phyloP scores from a whole-genome alignment of 1,140 invertebrate genomes.

The Camponotus pennsylvanicus region DNA sequence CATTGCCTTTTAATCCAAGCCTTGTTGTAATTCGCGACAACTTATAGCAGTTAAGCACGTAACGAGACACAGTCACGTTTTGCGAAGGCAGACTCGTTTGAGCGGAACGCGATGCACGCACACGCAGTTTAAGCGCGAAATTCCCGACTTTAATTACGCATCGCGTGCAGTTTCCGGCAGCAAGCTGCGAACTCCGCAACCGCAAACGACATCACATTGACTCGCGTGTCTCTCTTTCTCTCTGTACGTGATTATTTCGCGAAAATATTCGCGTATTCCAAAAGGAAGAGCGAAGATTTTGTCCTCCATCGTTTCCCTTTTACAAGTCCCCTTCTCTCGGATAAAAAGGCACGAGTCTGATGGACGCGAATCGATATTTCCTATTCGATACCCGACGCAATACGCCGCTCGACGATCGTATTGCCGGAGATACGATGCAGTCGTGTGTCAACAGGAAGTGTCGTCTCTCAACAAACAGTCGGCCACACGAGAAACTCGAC shows the following conservation, averaged over 20 bases:
- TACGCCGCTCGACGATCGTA: conserved; percentile 6
- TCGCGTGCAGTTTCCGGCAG: conserved; percentile 13
- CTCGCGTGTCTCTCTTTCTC: not conserved
- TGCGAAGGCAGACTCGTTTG: not conserved
- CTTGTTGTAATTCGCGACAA: not conserved
- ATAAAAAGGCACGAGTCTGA: conserved; percentile 5
- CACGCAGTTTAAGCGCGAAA: conserved; percentile 22
- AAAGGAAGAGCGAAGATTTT: not conserved
- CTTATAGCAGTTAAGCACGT: not conserved
- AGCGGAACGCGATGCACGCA: not conserved
- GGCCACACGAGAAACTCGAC: conserved; percentile 42
- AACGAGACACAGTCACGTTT: conserved; percentile 19
- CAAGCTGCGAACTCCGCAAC: not conserved
- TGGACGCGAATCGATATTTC: conserved; percentile 42
- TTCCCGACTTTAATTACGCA: conserved; percentile 51
- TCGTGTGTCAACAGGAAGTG: conserved; percentile 60
- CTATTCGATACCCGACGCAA: conserved; percentile 11
- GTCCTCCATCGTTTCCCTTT: no score
- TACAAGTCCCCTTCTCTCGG: not conserved
- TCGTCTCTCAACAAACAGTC: conserved; percentile 52
- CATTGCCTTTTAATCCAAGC: not conserved
- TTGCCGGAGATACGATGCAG: conserved; percentile 45
- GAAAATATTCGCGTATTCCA: not conserved
- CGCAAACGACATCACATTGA: not conserved
- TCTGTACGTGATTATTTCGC: not conserved